phyloP scores from a whole-genome alignment of 1,140 invertebrate species.

The Colletes latitarsis region DNA sequence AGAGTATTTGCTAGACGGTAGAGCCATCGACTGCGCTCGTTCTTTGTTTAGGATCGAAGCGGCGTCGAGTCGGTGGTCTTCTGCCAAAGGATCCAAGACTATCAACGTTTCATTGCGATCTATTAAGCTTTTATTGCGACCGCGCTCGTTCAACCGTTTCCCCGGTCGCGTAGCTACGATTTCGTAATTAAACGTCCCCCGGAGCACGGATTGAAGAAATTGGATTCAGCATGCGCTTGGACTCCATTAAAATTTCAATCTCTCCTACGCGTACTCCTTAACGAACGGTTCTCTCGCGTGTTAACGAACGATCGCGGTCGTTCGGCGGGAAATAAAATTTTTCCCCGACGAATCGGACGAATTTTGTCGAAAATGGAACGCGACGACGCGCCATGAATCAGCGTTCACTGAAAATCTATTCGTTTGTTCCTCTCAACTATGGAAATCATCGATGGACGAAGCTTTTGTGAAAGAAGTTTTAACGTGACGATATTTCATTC shows the following conservation, averaged over 20 bases:
- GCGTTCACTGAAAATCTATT: too few relatives aligned
- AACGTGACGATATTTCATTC: too few relatives aligned
- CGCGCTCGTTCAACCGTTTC: background rate
- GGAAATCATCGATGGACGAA: too few relatives aligned
- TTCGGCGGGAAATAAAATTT: background rate
- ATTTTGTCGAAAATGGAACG: background rate
- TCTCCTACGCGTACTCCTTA: constrained; percentile 11
- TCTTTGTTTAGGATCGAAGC: background rate
- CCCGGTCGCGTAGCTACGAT: background rate
- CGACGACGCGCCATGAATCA: background rate
- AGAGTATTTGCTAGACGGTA: too few relatives aligned
- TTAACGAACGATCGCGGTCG: background rate
- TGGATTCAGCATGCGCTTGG: background rate
- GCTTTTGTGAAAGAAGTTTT: too few relatives aligned
- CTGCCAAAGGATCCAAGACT: background rate
- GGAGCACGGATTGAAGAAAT: background rate
- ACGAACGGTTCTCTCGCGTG: background rate
- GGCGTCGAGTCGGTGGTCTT: background rate
- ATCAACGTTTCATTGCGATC: background rate
- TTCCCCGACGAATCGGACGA: background rate
- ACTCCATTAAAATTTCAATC: constrained; percentile 26
- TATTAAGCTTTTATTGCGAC: background rate
- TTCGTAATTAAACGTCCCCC: constrained; percentile 22
- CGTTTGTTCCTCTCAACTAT: too few relatives aligned
- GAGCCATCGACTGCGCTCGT: too few relatives aligned